A percentile compares a stretch with the other conserved stretches of the same genome.
phyloP scores from a whole-genome alignment of 2,888 invertebrate genomes.

The Caenorhabditis becei region DNA sequence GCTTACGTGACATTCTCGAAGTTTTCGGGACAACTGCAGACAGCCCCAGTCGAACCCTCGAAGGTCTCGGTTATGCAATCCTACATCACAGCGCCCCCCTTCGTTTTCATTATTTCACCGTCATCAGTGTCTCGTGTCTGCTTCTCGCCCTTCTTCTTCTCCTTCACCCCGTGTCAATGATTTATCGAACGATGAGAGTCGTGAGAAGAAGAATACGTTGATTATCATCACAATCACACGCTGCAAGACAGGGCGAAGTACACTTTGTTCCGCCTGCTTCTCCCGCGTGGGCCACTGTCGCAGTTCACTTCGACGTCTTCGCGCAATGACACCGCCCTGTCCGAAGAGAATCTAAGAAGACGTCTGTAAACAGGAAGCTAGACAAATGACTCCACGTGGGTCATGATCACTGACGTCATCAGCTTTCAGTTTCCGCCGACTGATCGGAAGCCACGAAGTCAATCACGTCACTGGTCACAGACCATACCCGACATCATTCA shows the following conservation, averaged over 20 bases:
- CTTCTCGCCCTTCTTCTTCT: constrained; percentile 21
- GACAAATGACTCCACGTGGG: constrained; percentile 23
- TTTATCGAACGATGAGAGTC: constrained; percentile 21
- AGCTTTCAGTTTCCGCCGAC: background rate
- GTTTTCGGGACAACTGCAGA: constrained; percentile 17
- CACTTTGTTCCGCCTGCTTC: constrained; percentile 18
- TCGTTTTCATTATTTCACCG: constrained; percentile 1
- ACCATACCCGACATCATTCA: background rate
- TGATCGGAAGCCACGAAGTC: too few relatives aligned
- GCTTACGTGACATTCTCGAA: constrained; percentile 36
- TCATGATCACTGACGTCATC: constrained; percentile 27
- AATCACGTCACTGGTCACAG: constrained; percentile 23
- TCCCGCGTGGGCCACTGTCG: background rate
- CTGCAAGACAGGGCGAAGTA: constrained; percentile 43
- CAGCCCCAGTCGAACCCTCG: constrained; percentile 23
- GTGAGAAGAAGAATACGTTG: background rate
- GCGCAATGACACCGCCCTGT: constrained; percentile 19
- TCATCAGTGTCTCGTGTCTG: constrained; percentile 13
- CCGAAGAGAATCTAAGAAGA: constrained; percentile 6
- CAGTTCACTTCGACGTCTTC: constrained; percentile 8
- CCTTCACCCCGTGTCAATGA: constrained; percentile 21
- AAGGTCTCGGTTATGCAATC: constrained; percentile 29
- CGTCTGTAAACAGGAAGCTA: constrained; percentile 36
- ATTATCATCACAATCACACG: constrained; percentile 38
- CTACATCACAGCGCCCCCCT: constrained; percentile 25